Percentiles rank a stretch among this genome's conserved stretches.
Conservation (phyloP, 1,140 invertebrate genomes). For the Eueides isabella region DNA sequence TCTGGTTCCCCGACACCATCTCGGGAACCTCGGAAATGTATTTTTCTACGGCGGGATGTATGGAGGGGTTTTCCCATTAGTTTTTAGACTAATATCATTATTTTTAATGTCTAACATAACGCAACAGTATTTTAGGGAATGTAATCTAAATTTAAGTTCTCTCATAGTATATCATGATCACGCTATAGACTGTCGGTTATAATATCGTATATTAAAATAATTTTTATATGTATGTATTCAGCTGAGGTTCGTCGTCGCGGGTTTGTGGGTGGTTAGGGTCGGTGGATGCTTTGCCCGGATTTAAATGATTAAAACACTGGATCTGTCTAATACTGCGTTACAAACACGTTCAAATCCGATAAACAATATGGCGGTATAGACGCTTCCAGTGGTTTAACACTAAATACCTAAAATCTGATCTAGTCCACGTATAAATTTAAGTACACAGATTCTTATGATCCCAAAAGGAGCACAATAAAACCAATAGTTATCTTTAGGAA, state of each 20-base stretch:
- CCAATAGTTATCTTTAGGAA: conserved; percentile 60
- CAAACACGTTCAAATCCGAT: neutral
- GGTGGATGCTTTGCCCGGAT: conserved; percentile 49
- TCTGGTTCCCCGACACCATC: conserved; percentile 20
- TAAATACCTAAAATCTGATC: conserved; percentile 31
- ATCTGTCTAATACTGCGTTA: conserved; percentile 2
- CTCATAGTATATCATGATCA: conserved; percentile 57
- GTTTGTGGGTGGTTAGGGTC: conserved; percentile 38
- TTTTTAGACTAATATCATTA: conserved; percentile 80
- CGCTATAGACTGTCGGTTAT: conserved; percentile 56
- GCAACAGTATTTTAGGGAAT: conserved; percentile 80
- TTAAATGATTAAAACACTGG: conserved; percentile 21
- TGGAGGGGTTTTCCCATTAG: conserved; percentile 48
- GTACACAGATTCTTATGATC: conserved; percentile 54
- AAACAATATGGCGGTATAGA: neutral
- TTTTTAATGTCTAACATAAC: conserved; percentile 78
- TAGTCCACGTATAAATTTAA: conserved; percentile 51
- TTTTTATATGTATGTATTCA: conserved; percentile 34
- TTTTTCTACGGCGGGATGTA: conserved; percentile 36
- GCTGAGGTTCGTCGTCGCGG: conserved; percentile 40
- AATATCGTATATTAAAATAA: conserved; percentile 38
- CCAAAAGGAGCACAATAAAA: conserved; percentile 53
- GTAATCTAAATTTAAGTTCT: conserved; percentile 79
- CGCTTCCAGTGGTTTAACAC: conserved; percentile 13
- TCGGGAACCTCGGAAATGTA: conserved; percentile 28